Percentiles rank a stretch among this genome's conserved stretches.
Conservation (phyloP, 1,140 invertebrate genomes). For the Colletes latitarsis region DNA sequence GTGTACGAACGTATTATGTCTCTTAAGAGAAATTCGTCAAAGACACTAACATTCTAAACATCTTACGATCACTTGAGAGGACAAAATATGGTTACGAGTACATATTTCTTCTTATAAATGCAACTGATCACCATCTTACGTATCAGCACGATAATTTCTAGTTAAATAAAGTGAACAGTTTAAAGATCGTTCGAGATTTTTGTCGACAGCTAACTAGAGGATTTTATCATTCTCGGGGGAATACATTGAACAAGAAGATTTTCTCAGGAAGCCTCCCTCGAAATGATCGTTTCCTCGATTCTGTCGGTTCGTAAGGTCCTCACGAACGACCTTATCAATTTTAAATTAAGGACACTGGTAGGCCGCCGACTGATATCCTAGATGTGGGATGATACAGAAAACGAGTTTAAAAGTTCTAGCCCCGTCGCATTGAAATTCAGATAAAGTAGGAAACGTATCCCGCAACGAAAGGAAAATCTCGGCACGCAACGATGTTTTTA, state of each 20-base stretch:
- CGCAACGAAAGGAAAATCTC: not conserved
- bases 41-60: too few relatives aligned
- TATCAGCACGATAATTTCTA: too few relatives aligned
- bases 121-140: too few relatives aligned
- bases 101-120: too few relatives aligned
- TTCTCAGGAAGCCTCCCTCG: not conserved
- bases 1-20: too few relatives aligned
- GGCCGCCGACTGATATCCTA: constrained; percentile 13
- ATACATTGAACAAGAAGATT: not conserved
- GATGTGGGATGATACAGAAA: constrained; percentile 39
- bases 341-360: constrained; percentile 42
- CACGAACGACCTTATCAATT: constrained; percentile 47
- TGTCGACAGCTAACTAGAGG: not conserved
- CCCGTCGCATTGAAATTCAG: constrained; percentile 41
- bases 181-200: not conserved
- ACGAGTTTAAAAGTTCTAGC: constrained; percentile 46
- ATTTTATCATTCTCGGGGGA: not conserved
- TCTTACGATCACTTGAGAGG: too few relatives aligned
- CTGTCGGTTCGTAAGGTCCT: not conserved
- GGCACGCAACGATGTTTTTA: constrained; percentile 33
- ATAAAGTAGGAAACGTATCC: constrained; percentile 24
- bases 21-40: too few relatives aligned
- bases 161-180: too few relatives aligned
- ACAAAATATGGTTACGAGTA: too few relatives aligned
- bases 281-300: constrained; percentile 14